Conservation (phyloP, 2,113 vertebrate genomes). For the Brachyhypopomus gauderio region DNA sequence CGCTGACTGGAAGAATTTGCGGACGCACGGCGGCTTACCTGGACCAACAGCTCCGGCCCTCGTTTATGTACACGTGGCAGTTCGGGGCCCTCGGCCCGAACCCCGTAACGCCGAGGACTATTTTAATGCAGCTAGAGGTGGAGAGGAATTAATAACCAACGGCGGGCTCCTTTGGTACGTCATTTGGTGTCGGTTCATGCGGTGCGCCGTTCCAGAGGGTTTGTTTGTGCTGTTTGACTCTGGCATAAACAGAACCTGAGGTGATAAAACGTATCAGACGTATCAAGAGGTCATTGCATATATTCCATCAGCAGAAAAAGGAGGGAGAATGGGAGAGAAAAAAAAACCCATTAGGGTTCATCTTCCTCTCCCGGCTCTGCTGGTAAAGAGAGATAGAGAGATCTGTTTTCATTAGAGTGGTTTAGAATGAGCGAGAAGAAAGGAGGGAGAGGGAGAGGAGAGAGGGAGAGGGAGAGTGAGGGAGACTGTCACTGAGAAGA, state of each 20-base stretch:
- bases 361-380: constrained; percentile 79
- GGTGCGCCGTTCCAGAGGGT: constrained; percentile 25
- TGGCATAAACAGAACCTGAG: constrained; percentile 70
- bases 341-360: constrained; percentile 83
- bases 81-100: background rate
- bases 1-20: no score
- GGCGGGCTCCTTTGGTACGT: constrained; percentile 17
- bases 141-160: constrained; percentile 20
- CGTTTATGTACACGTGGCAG: background rate
- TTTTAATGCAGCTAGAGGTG: background rate
- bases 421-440: constrained; percentile 61
- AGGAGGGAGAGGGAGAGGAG: constrained; percentile 70
- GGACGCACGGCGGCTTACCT: background rate
- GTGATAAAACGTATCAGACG: constrained; percentile 78
- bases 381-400: constrained; percentile 78
- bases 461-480: constrained; percentile 64
- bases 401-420: constrained; percentile 82
- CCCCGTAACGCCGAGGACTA: background rate
- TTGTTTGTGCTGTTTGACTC: constrained; percentile 52
- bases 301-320: constrained; percentile 79
- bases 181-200: constrained; percentile 20
- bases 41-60: background rate
- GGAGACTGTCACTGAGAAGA: constrained; percentile 30
- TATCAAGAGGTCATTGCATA: constrained; percentile 80
- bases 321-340: constrained; percentile 55